Conservation (phyloP, 2,113 vertebrate genomes). For the Ahaetulla prasina region DNA sequence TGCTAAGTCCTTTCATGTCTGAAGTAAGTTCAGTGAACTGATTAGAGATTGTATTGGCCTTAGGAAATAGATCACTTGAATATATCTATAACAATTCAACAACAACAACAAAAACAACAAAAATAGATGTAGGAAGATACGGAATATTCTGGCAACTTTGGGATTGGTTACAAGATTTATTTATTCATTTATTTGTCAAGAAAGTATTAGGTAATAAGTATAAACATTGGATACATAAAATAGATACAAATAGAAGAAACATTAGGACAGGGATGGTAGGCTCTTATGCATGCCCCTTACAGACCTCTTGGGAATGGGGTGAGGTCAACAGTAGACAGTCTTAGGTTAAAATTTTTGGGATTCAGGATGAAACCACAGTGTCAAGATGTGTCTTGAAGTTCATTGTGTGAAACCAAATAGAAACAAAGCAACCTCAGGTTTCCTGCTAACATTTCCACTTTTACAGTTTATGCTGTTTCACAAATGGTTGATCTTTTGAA, state of each 20-base stretch:
- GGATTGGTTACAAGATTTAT: background rate
- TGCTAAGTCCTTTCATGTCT: background rate
- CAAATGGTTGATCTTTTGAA: background rate
- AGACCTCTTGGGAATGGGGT: too few relatives aligned
- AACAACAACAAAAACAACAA: background rate
- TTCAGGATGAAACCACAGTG: too few relatives aligned
- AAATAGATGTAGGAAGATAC: background rate
- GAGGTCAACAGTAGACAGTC: too few relatives aligned
- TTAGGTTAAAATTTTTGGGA: too few relatives aligned
- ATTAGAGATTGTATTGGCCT: background rate
- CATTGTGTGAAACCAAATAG: background rate
- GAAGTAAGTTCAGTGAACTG: background rate
- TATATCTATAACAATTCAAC: background rate
- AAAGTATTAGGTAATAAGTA: too few relatives aligned
- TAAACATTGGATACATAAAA: too few relatives aligned
- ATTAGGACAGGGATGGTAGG: too few relatives aligned
- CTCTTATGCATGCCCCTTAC: too few relatives aligned
- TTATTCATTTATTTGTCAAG: too few relatives aligned
- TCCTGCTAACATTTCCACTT: background rate
- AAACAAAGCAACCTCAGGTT: background rate
- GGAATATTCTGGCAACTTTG: background rate
- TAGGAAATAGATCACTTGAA: background rate
- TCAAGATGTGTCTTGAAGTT: background rate
- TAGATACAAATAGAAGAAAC: too few relatives aligned
- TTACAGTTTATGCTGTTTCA: background rate